phyloP scores from a whole-genome alignment of 2,888 invertebrate species.

The Tenodera sinensis region DNA sequence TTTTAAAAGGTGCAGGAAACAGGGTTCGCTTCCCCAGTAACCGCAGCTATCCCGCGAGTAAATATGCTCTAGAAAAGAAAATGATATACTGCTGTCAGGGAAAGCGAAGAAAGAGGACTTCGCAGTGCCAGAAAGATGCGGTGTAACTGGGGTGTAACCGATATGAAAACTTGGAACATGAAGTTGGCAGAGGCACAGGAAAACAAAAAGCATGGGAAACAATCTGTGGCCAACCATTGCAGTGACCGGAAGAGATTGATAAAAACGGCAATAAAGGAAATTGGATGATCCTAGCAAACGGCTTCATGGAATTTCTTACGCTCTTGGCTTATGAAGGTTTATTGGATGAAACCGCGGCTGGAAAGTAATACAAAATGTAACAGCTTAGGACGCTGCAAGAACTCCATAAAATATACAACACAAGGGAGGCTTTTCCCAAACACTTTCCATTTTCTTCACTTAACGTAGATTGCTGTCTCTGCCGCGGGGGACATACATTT shows the following conservation, averaged over 20 bases:
- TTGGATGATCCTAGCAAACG: background rate
- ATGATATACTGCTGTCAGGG: background rate
- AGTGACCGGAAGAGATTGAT: background rate
- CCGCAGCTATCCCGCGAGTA: background rate
- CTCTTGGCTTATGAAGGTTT: too few relatives aligned
- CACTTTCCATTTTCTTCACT: too few relatives aligned
- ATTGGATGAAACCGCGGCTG: too few relatives aligned
- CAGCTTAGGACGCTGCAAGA: too few relatives aligned
- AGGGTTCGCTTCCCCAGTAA: too few relatives aligned
- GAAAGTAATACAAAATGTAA: too few relatives aligned
- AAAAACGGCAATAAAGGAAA: background rate
- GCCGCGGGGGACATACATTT: too few relatives aligned
- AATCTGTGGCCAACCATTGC: background rate
- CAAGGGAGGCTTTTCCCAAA: too few relatives aligned
- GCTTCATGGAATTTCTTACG: background rate
- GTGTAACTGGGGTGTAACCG: background rate
- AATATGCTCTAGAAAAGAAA: background rate
- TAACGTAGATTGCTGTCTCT: too few relatives aligned
- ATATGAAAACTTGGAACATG: background rate
- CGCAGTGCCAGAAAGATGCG: background rate
- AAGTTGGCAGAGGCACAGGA: background rate
- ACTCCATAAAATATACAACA: too few relatives aligned
- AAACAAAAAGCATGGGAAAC: background rate
- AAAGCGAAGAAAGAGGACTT: background rate
- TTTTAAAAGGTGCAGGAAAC: too few relatives aligned